A percentile compares a stretch with the other conserved stretches of the same genome.
Evolutionary conservation across 2,888 invertebrate species (phyloP).

Genomic region (Eudemis profundana): DNA sequence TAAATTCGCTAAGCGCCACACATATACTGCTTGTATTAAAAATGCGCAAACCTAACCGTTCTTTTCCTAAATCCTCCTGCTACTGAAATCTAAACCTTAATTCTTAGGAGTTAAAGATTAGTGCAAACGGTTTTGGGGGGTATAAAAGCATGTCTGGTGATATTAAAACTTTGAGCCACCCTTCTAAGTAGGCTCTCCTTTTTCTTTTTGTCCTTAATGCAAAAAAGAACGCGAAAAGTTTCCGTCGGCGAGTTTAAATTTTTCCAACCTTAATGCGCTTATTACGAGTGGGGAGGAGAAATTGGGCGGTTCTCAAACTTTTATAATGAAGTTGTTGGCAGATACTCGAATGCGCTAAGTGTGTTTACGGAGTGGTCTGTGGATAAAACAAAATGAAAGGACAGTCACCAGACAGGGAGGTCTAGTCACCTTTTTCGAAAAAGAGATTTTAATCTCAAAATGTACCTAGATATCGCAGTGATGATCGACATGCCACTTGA

Average conservation of each 20-base stretch:
- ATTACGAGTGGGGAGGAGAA: conserved; percentile 75
- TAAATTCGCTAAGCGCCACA: conserved; percentile 75
- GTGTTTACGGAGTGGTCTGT: conserved; percentile 11
- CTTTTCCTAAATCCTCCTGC: background rate
- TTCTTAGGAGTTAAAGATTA: background rate
- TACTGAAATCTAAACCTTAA: conserved; percentile 23
- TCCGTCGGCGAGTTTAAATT: conserved; percentile 75
- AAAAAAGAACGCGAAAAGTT: conserved; percentile 81
- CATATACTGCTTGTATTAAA: conserved; percentile 45
- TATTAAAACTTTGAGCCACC: conserved; percentile 81
- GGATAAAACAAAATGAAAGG: background rate
- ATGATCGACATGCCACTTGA: no score
- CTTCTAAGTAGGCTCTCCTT: conserved; percentile 78
- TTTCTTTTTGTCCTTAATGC: conserved; percentile 76
- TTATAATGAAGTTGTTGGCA: conserved; percentile 62
- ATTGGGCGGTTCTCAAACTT: conserved; percentile 61
- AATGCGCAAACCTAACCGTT: conserved; percentile 30
- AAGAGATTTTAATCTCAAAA: no score
- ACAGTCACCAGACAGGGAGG: background rate
- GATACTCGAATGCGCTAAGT: conserved; percentile 23
- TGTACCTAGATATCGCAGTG: no score
- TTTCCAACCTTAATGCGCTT: conserved; percentile 83
- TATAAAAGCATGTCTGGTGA: conserved; percentile 50
- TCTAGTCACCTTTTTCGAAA: no score
- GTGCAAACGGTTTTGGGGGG: background rate